phyloP scores from a whole-genome alignment of 2,797 vertebrate species.

The Enteromius mattozi region DNA sequence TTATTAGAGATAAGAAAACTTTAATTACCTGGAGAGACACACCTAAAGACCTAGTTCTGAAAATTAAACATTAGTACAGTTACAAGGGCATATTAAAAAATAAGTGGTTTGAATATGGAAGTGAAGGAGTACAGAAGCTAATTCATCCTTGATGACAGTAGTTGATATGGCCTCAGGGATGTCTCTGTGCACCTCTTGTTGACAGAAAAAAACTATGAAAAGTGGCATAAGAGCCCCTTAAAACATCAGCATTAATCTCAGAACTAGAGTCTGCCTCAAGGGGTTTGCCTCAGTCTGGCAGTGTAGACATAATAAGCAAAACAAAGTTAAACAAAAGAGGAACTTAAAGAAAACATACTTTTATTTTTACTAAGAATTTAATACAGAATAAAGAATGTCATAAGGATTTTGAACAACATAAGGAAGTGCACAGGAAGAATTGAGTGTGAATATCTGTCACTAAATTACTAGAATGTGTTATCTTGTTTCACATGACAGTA shows the following conservation, averaged over 20 bases:
- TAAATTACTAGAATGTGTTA: neutral
- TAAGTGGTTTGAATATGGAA: constrained; percentile 1
- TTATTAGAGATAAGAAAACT: constrained; percentile 72
- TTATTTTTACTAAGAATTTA: neutral
- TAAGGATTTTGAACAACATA: neutral
- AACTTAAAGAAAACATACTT: constrained; percentile 4
- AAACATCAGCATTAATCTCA: constrained; percentile 16
- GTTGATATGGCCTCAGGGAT: constrained; percentile 3
- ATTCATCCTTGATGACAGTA: constrained; percentile 31
- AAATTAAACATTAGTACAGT: neutral
- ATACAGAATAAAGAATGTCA: neutral
- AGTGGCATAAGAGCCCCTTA: constrained; percentile 15
- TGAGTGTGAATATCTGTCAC: neutral
- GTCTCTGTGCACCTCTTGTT: constrained; percentile 33
- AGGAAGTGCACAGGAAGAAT: neutral
- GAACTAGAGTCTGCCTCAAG: constrained; percentile 37
- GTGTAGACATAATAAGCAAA: constrained; percentile 35
- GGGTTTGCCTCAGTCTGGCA: constrained; percentile 26
- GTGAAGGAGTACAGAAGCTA: neutral
- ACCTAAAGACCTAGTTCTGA: neutral
- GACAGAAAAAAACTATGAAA: constrained; percentile 35
- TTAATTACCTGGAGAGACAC: constrained; percentile 73
- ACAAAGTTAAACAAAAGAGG: constrained; percentile 7
- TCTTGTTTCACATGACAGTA: neutral
- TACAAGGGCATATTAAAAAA: constrained; percentile 18